Evolutionary conservation across 2,888 invertebrate genomes (phyloP).

Genomic region (Spicauda simplicius): DNA sequence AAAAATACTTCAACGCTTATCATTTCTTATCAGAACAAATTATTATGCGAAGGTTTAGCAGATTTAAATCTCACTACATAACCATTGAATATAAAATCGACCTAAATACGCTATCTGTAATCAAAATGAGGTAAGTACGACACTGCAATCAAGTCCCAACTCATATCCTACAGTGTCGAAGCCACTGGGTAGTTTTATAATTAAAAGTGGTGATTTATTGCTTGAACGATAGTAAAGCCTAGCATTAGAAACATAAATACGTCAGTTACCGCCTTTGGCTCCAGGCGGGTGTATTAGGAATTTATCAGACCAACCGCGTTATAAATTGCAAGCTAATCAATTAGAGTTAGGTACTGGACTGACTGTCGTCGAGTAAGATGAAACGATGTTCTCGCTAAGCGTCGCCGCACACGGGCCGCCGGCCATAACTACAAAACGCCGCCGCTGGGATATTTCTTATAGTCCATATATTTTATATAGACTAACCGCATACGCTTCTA

Average conservation of each 20-base stretch:
- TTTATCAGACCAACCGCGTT: slow-evolving; percentile 23
- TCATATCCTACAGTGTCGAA: slow-evolving; percentile 22
- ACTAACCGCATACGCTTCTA: too few species aligned
- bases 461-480: too few species aligned
- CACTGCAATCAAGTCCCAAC: slow-evolving; percentile 8
- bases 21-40: too few species aligned
- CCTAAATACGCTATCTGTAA: not conserved
- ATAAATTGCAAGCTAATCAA: slow-evolving; percentile 34
- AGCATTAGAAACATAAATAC: slow-evolving; percentile 34
- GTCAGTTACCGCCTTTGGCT: slow-evolving; percentile 25
- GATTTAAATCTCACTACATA: slow-evolving; percentile 16
- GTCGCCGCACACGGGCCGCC: too few species aligned
- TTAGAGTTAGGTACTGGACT: slow-evolving; percentile 11
- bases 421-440: too few species aligned
- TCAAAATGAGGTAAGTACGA: slow-evolving; percentile 10
- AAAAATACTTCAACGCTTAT: too few species aligned
- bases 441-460: too few species aligned
- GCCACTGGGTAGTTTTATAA: slow-evolving; percentile 23
- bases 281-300: slow-evolving; percentile 32
- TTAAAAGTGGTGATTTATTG: slow-evolving; percentile 36
- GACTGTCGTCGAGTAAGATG: slow-evolving; percentile 2
- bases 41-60: not conserved
- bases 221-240: slow-evolving; percentile 14
- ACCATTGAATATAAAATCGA: slow-evolving; percentile 6
- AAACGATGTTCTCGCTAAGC: not conserved